Base-by-base conservation (phyloP, 2,113 vertebrate genomes). In the Cromileptes altivelis region DNA sequence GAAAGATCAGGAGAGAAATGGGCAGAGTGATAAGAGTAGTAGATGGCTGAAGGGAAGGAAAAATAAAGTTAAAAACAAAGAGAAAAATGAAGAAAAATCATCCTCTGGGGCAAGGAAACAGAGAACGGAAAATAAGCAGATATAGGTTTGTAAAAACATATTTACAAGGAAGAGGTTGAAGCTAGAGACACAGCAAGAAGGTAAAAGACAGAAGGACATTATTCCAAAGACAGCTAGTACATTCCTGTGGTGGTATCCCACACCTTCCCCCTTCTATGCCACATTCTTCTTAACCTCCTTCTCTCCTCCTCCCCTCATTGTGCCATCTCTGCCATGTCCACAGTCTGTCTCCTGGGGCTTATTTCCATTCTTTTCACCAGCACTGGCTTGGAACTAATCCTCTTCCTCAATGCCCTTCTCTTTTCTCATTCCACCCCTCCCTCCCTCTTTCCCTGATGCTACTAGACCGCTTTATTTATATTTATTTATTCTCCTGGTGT, bases 381-480 rank as follows among this genome's bases (percentile, higher is more conserved):
- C 85, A 86, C 70, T 84, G 82, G 78, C 70, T 88, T 53, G 83
- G 85, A 89, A 89, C 77, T 84, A 80, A 91, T 89, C 85, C 84
- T 64, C 72, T 61, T 50, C 82, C 68, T 77, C 61, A 67, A 75
- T 12, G 8, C 68, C 68, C 47, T 45, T 76, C 49, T 84, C 33
- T 58, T 77, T 78, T 75, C 37, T 77, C 30, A 78, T 72, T 84
- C 72, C 17, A 52, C 72, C 60, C 49, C 37, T 70, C 56, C 65
- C 71, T 79, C 63, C 73, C 62, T 79, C 71, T 33, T 65, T 70
- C 61, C 64, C 62, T 40, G 47, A 68, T 79, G 70, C 77, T 52
- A 74, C 75, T 56, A 81, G 55, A 83, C 75, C 0, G n/a, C 81
- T 89, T 85, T 81, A 82, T 89, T 84, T 88, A 82, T 70, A 71